These are phyloP conservation scores for Lucilia cuprina DNA, from an alignment of 1,140 invertebrate genomes.

Conservation along the genomic window DNA sequence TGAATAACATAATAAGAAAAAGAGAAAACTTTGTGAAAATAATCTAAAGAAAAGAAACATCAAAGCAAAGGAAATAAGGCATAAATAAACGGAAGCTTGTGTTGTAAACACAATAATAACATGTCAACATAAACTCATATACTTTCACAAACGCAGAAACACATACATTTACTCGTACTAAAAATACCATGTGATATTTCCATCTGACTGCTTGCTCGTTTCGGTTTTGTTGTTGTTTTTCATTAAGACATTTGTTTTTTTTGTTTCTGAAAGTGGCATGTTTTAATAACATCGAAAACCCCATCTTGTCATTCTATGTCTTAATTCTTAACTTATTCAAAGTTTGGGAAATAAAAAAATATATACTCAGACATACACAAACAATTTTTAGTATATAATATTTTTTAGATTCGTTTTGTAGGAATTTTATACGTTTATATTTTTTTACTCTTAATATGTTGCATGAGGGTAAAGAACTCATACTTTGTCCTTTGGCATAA, in stretches of 20 bases:
- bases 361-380: too few species aligned
- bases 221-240: too few species aligned
- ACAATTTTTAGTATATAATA: neutral
- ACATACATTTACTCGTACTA: neutral
- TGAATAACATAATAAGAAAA: neutral
- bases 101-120: neutral
- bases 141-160: neutral
- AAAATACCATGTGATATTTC: neutral
- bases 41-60: neutral
- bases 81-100: neutral
- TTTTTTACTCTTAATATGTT: neutral
- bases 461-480: neutral
- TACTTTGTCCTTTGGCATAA: neutral
- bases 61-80: neutral
- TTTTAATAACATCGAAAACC: neutral
- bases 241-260: too few species aligned
- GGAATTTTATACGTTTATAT: neutral
- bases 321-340: neutral
- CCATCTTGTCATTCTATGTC: neutral
- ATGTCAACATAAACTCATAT: neutral
- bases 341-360: neutral
- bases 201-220: too few species aligned
- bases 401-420: neutral
- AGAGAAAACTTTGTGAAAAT: neutral
- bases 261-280: too few species aligned